Percentiles rank a stretch among this genome's conserved stretches.
Evolutionary conservation across 2,888 invertebrate species (phyloP).

Genomic region (Norana najaformis): DNA sequence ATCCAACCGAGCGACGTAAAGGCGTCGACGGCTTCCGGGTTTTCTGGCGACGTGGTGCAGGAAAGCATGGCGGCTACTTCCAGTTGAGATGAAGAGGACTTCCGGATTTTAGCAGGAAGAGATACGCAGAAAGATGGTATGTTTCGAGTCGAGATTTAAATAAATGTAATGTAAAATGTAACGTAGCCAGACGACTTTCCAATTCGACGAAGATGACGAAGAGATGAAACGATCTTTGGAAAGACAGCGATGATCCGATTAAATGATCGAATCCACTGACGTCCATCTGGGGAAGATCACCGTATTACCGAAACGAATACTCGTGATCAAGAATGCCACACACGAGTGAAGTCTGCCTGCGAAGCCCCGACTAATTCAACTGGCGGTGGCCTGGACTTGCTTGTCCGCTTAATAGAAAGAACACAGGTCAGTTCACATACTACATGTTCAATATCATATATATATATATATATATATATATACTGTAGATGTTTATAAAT

Average conservation of each 20-base stretch:
- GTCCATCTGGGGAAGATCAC: neutral
- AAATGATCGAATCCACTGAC: neutral
- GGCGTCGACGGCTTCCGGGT: neutral
- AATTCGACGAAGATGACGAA: no score
- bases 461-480: neutral
- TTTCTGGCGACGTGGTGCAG: fast-evolving
- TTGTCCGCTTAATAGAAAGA: neutral
- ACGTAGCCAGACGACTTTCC: neutral
- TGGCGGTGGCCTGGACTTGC: neutral
- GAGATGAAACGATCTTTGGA: neutral
- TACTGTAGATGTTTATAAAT: no score
- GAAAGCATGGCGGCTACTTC: neutral
- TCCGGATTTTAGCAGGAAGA: neutral
- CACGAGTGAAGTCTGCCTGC: neutral
- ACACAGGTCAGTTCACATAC: neutral
- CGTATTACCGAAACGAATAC: neutral
- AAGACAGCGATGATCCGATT: neutral
- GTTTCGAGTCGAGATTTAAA: neutral
- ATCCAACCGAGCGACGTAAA: neutral
- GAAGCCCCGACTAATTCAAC: neutral
- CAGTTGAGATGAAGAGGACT: neutral
- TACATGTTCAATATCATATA: neutral
- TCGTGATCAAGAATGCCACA: no score
- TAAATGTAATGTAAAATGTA: neutral
- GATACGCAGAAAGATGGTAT: neutral